phyloP scores from a whole-genome alignment of 2,888 invertebrate genomes.

The Aquatica leii region DNA sequence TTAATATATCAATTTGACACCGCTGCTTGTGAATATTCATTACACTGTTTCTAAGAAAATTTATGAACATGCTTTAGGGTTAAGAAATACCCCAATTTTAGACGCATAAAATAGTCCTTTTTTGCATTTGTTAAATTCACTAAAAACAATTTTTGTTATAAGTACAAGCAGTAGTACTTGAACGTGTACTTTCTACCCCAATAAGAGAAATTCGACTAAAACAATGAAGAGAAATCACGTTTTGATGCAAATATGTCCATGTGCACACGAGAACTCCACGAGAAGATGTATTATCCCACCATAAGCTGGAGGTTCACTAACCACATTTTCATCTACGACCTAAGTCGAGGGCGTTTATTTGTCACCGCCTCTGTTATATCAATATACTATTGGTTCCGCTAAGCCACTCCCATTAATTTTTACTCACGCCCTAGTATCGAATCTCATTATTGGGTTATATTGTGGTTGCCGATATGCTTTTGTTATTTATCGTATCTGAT shows the following conservation, averaged over 20 bases:
- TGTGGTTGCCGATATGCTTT: slow-evolving; percentile 59
- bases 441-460: slow-evolving; percentile 58
- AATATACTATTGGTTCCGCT: slow-evolving; percentile 46
- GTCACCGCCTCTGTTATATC: slow-evolving; percentile 39
- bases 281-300: slow-evolving; percentile 47
- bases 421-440: slow-evolving; percentile 44
- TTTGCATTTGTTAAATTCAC: too few relatives aligned
- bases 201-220: too few relatives aligned
- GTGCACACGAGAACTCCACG: slow-evolving; percentile 35
- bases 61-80: slow-evolving; percentile 27
- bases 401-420: slow-evolving; percentile 45
- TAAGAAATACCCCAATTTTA: too few relatives aligned
- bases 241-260: slow-evolving; percentile 27
- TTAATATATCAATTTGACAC: slow-evolving; percentile 37
- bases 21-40: slow-evolving; percentile 34
- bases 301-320: slow-evolving; percentile 55
- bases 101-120: too few relatives aligned
- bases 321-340: slow-evolving; percentile 44
- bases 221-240: too few relatives aligned
- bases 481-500: slow-evolving; percentile 57
- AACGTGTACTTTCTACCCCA: too few relatives aligned
- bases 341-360: slow-evolving; percentile 41
- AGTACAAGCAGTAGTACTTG: too few relatives aligned
- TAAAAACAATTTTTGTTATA: too few relatives aligned
- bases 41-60: slow-evolving; percentile 21